Evolutionary conservation across 2,888 invertebrate species (phyloP), one percentile per base, ranked within the genome.

Genomic region (Copidosoma aretas): DNA sequence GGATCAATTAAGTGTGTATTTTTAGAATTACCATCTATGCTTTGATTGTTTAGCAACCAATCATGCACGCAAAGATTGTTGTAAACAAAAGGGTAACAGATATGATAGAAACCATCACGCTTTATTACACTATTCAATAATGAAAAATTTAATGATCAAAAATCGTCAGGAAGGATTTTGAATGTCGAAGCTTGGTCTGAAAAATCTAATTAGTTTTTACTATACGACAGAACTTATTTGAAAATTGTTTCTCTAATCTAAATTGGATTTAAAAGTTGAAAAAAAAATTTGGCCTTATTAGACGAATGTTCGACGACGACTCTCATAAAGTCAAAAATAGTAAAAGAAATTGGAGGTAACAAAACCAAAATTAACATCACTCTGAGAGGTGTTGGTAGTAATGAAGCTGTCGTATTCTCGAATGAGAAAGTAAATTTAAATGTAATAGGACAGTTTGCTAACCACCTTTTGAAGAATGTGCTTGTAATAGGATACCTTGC

Each of bases 241-340:
- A 52, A 52, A 52, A 52, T 52, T 3, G 3, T 52, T 21, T 19
- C 52, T 12, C 1, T 52, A 1, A 21, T n/a, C 12, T 14, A 15
- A 24, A 19, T 12, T 41, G 22, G 21, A 5, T 46, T 46, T 46
- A 22, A 24, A 19, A 46, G 10, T 22, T n/a, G 17, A n/a, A 32
- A 49, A 60, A 1, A 12, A 25, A 19, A 25, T 3, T 57, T 21
- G 17, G 67, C 62, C 1, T 15, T 67, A 17, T 53, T 63, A 52
- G 63, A 67, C 25, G 67, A 63, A 4, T n/a, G n/a, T 0, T 57
- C 54, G 3, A 67, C 63, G 1, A 49, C 58, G 1, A 52, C 59
- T 10, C 10, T 63, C 12, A 22, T 57, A 17, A 57, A 58, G 25
- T n/a, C 24, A 21, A 51, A 32, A 21, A 25, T 57, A 1, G 14